phyloP scores from a whole-genome alignment of 2,888 invertebrate genomes.

The Athripsodes cinereus region DNA sequence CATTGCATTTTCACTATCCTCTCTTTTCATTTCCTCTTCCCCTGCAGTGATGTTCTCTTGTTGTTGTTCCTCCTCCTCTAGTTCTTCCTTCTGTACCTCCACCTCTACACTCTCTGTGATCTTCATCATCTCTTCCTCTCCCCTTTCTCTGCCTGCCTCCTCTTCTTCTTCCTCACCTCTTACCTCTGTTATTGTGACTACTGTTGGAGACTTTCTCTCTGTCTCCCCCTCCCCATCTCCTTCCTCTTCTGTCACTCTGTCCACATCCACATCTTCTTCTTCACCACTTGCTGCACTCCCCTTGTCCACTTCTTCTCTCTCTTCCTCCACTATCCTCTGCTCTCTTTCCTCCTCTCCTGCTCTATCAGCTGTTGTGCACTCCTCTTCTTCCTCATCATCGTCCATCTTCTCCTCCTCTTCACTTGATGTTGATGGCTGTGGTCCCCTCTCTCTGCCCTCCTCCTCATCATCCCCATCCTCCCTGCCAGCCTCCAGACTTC shows the following conservation, averaged over 20 bases:
- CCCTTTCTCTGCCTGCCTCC: background rate
- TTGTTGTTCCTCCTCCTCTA: too few relatives aligned
- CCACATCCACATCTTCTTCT: background rate
- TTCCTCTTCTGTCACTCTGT: background rate
- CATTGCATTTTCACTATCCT: too few relatives aligned
- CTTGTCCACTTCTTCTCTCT: background rate
- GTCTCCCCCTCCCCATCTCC: background rate
- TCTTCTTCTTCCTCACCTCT: background rate
- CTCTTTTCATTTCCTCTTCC: too few relatives aligned
- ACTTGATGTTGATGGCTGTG: background rate
- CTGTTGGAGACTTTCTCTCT: background rate
- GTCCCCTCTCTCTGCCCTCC: background rate
- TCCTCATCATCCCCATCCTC: background rate
- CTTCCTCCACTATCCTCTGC: background rate
- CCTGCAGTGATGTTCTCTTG: too few relatives aligned
- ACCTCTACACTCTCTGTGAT: background rate
- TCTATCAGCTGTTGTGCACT: background rate
- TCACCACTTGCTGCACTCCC: background rate
- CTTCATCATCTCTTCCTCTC: background rate
- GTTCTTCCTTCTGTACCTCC: background rate
- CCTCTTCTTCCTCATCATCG: background rate
- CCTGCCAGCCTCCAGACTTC: background rate
- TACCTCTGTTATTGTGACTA: background rate
- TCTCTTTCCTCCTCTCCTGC: background rate
- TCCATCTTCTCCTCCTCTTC: background rate